Percentiles rank a stretch among this genome's conserved stretches.
Conservation (phyloP, 2,888 invertebrate species). For the Drosophila prolongata region DNA sequence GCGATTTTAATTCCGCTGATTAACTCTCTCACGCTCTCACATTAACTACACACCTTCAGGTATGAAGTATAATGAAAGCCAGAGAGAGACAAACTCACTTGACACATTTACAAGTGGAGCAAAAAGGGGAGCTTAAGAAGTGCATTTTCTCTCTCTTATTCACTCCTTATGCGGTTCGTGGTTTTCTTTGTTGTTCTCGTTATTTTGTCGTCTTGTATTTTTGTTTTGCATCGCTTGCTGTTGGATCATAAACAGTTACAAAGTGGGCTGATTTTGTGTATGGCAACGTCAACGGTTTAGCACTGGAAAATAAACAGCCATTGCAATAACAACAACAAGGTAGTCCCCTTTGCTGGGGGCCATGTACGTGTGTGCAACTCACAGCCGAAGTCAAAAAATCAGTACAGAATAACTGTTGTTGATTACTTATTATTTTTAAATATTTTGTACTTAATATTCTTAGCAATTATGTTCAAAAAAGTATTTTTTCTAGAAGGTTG, state of each 20-base stretch:
- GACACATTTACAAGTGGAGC: slow-evolving; percentile 60
- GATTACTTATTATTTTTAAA: too few species aligned
- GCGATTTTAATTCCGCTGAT: slow-evolving; percentile 58
- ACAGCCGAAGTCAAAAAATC: slow-evolving; percentile 2
- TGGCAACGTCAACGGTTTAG: slow-evolving; percentile 75
- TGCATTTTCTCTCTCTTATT: slow-evolving; percentile 29
- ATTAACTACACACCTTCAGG: slow-evolving; percentile 5
- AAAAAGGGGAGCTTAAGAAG: slow-evolving; percentile 49
- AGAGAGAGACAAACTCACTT: slow-evolving; percentile 37
- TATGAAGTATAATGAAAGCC: not conserved
- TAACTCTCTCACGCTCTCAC: slow-evolving; percentile 44
- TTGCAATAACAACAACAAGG: slow-evolving; percentile 30
- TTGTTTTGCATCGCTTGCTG: slow-evolving; percentile 63
- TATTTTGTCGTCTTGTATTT: slow-evolving; percentile 39
- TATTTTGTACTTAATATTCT: too few species aligned
- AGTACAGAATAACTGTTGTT: not conserved
- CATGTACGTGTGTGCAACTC: slow-evolving; percentile 15
- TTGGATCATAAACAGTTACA: slow-evolving; percentile 68
- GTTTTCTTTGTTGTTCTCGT: slow-evolving; percentile 43
- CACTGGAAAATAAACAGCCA: slow-evolving; percentile 61
- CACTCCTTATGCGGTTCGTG: slow-evolving; percentile 35
- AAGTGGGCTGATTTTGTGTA: slow-evolving; percentile 49
- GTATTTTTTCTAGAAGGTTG: too few species aligned
- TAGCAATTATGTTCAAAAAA: too few species aligned
- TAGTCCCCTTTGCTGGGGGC: slow-evolving; percentile 65